Evolutionary conservation across 1,140 invertebrate genomes (phyloP).

Genomic region (Drosophila miranda): DNA sequence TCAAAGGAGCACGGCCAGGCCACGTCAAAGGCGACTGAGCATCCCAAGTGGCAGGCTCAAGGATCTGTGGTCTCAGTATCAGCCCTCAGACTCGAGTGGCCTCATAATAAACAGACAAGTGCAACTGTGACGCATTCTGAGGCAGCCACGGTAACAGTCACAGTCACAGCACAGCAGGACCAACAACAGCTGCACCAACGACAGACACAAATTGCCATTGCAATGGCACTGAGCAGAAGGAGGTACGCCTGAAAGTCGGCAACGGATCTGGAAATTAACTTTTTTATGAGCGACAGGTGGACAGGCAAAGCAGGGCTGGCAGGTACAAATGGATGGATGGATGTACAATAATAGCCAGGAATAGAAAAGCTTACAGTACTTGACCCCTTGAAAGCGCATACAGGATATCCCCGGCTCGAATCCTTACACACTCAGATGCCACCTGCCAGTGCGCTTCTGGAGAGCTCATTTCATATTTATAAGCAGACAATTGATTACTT

Average conservation of each 20-base stretch:
- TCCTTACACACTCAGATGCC: too few relatives aligned
- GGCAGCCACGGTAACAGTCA: neutral
- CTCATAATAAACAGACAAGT: constrained; percentile 75
- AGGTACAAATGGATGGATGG: too few relatives aligned
- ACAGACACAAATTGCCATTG: constrained; percentile 19
- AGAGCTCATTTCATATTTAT: constrained; percentile 53
- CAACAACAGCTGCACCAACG: constrained; percentile 12
- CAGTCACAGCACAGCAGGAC: constrained; percentile 5
- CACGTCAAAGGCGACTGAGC: constrained; percentile 63
- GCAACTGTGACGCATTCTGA: constrained; percentile 51
- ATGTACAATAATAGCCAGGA: too few relatives aligned
- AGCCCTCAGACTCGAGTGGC: constrained; percentile 57
- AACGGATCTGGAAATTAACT: constrained; percentile 14
- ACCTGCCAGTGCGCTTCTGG: too few relatives aligned
- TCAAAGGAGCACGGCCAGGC: constrained; percentile 52
- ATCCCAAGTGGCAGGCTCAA: constrained; percentile 50
- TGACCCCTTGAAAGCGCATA: too few relatives aligned
- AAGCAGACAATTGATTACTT: constrained; percentile 53
- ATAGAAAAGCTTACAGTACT: too few relatives aligned
- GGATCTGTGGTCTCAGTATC: constrained; percentile 49
- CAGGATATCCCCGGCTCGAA: too few relatives aligned
- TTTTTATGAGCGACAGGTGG: constrained; percentile 17
- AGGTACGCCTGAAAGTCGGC: neutral
- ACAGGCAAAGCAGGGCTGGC: neutral
- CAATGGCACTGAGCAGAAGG: constrained; percentile 4